phyloP scores from a whole-genome alignment of 2,888 invertebrate species.

The Dilophus febrilis region DNA sequence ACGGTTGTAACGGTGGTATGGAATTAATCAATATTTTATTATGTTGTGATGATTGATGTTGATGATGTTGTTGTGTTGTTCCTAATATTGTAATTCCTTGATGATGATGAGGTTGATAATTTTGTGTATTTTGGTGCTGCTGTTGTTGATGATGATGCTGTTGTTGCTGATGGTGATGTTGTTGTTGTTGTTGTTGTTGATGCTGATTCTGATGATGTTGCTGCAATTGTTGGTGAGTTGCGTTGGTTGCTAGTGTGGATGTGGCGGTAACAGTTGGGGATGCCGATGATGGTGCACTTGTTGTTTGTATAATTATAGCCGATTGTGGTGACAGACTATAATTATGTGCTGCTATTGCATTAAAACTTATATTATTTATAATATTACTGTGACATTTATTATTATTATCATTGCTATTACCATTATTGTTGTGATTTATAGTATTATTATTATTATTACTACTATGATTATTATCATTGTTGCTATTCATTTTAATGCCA shows the following conservation, averaged over 20 bases:
- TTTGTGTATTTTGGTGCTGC: constrained; percentile 5
- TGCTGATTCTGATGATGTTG: constrained; percentile 16
- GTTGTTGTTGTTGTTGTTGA: constrained; percentile 4
- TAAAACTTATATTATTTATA: neutral
- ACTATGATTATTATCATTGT: too few relatives aligned
- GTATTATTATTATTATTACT: too few relatives aligned
- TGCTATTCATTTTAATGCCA: too few relatives aligned
- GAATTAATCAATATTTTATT: too few relatives aligned
- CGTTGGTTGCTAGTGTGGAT: too few relatives aligned
- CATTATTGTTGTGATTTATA: too few relatives aligned
- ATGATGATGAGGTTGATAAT: neutral
- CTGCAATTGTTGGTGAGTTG: constrained; percentile 13
- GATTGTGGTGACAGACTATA: constrained; percentile 24
- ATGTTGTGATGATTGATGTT: neutral
- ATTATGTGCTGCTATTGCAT: constrained; percentile 21
- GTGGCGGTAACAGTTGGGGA: neutral
- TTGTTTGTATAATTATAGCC: neutral
- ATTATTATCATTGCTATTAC: too few relatives aligned
- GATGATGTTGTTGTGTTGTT: neutral
- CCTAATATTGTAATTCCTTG: too few relatives aligned
- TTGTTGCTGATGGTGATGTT: neutral
- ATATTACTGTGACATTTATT: too few relatives aligned
- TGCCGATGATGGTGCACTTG: neutral
- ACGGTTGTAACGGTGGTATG: neutral
- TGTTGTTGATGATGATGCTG: constrained; percentile 4